Conservation (phyloP, 2,113 vertebrate species). For the Corythornis cristatus region DNA sequence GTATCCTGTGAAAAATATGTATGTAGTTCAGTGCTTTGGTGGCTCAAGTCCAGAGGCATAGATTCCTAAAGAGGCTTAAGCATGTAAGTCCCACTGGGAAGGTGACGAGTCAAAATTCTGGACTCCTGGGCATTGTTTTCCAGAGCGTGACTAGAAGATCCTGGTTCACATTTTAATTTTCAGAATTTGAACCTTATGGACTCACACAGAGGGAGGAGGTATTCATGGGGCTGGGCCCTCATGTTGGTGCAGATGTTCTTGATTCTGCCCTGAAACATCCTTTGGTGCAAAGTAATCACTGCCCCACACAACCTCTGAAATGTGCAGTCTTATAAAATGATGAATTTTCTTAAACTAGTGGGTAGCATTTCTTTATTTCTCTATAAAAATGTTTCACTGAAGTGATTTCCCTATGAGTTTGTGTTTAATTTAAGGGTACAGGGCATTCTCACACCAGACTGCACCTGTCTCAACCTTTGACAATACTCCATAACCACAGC, state of each 20-base stretch:
- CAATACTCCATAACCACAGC: neutral
- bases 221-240: neutral
- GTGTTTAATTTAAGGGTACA: neutral
- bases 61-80: neutral
- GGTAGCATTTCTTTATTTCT: neutral
- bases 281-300: neutral
- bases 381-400: neutral
- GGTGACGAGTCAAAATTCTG: neutral
- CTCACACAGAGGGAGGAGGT: rapidly evolving
- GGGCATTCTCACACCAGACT: rapidly evolving
- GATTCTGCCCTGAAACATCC: neutral
- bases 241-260: neutral
- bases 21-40: neutral
- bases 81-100: neutral
- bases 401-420: rapidly evolving
- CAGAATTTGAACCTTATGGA: neutral
- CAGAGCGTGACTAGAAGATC: neutral
- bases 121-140: neutral
- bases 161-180: neutral
- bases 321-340: neutral
- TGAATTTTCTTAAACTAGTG: neutral
- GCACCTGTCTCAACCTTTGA: neutral
- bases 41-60: neutral
- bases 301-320: neutral
- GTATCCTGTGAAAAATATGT: neutral